Percentiles rank a stretch among this genome's conserved stretches.
Evolutionary conservation across 2,113 vertebrate species (phyloP).

Genomic region (Neolamprologus cancellatus): DNA sequence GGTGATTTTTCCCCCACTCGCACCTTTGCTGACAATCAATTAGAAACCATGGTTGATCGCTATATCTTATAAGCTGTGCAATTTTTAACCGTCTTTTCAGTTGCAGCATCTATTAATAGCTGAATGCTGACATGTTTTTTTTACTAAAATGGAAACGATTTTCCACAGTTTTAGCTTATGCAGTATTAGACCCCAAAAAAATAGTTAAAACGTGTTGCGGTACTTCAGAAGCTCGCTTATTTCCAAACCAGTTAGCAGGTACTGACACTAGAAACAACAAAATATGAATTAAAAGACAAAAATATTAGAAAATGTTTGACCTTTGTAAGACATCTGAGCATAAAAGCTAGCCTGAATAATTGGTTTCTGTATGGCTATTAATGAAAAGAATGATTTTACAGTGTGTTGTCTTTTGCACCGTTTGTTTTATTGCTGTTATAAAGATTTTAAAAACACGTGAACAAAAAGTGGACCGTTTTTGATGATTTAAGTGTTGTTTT

Average conservation of each 20-base stretch:
- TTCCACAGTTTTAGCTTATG: not conserved
- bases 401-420: not conserved
- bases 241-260: not conserved
- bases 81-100: not conserved
- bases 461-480: not conserved
- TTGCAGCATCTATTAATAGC: not conserved
- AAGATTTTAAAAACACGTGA: not conserved
- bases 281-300: not conserved
- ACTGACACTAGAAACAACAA: not conserved
- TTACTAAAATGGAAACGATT: rapidly evolving
- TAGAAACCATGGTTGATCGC: not conserved
- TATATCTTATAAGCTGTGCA: not conserved
- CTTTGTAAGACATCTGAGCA: not conserved
- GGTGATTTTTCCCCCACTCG: not conserved
- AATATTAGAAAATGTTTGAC: not conserved
- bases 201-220: not conserved
- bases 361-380: not conserved
- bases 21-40: not conserved
- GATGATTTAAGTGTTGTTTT: not conserved
- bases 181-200: not conserved
- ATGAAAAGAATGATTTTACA: not conserved
- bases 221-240: not conserved
- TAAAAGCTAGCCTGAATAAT: not conserved
- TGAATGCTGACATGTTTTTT: not conserved
- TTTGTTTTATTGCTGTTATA: not conserved